Evolutionary conservation across 2,113 vertebrate species (phyloP).

Genomic region (Tichodroma muraria): DNA sequence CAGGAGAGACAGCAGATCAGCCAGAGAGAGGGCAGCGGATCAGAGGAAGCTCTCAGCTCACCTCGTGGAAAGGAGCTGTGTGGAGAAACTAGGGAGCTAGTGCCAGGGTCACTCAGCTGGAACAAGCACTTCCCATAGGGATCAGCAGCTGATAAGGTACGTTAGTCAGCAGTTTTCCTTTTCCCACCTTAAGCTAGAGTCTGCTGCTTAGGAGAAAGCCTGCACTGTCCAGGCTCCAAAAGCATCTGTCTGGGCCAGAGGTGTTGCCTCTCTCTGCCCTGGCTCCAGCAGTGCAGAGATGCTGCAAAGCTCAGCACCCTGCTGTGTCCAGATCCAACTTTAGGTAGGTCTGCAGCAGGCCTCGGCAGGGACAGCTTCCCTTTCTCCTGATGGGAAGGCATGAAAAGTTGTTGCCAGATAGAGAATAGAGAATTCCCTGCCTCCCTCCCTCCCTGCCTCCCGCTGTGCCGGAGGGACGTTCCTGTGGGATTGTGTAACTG

Average conservation of each 20-base stretch:
- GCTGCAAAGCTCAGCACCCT: background rate
- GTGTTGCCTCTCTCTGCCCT: background rate
- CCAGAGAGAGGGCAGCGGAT: conserved; percentile 75
- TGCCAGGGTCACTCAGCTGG: conserved; percentile 78
- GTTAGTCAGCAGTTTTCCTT: conserved; percentile 71
- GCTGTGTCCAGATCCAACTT: background rate
- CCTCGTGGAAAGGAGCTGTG: conserved; percentile 73
- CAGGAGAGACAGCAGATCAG: conserved; percentile 75
- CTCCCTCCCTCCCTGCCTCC: background rate
- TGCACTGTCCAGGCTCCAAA: background rate
- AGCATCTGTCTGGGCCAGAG: background rate
- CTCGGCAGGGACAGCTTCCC: background rate
- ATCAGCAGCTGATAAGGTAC: conserved; percentile 75
- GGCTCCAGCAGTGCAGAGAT: background rate
- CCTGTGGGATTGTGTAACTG: background rate
- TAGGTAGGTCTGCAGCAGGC: conserved; percentile 34
- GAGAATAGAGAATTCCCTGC: background rate
- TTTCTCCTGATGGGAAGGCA: background rate
- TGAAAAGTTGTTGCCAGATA: background rate
- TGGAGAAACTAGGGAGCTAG: conserved; percentile 78
- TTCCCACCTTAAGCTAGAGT: conserved; percentile 26
- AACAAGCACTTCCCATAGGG: conserved; percentile 76
- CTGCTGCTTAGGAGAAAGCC: background rate
- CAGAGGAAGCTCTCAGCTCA: conserved; percentile 71
- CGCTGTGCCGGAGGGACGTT: background rate